Evolutionary conservation across 2,888 invertebrate species (phyloP), one percentile per base, ranked within the genome.

Genomic region (Tridacna gigas): DNA sequence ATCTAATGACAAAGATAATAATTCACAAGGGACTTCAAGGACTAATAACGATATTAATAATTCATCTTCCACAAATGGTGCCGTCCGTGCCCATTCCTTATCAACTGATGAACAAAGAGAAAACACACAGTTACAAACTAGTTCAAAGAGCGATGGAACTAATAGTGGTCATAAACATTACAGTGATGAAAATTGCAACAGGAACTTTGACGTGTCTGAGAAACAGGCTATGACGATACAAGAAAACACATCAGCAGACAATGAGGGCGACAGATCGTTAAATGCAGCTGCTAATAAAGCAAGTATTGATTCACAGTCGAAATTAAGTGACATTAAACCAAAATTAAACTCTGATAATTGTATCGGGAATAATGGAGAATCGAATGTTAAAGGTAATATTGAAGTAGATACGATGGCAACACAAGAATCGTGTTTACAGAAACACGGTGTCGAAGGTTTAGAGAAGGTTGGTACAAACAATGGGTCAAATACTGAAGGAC

Each of bases 21-120:
- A 25, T 51, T 47, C 71, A 22, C n/a, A 18, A 18, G 71, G 18
- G 48, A 47, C 20, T 71, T 47, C 51, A 51, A 20, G 56, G 56
- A 25, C 71, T 48, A 71, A 71, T 71, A 18, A 20, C 26, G 12
- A 25, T 26, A 71, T 71, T 51, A 71, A 71, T 71, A 71, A 71
- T 71, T 71, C 71, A 71, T 20, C 7, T 26, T 18, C 28, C 12
- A 28, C 12, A 28, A 28, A 65, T 26, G 65, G 25, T 65, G 65
- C 25, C 65, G 28, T 5, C 28, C 65, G 28, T 26, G 20, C 18
- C 65, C 20, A 65, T 25, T 5, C 15, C 37, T 37, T 37, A 37
- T 37, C 37, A 28, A 11, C 65, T 26, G 65, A 65, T 28, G 25
- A 63, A 63, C 63, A 65, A 65, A 25, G 26, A 9, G 0, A 65